These are phyloP conservation scores for Pogonocichla stellata DNA, from an alignment of 2,113 vertebrate genomes.

Conservation along the genomic window DNA sequence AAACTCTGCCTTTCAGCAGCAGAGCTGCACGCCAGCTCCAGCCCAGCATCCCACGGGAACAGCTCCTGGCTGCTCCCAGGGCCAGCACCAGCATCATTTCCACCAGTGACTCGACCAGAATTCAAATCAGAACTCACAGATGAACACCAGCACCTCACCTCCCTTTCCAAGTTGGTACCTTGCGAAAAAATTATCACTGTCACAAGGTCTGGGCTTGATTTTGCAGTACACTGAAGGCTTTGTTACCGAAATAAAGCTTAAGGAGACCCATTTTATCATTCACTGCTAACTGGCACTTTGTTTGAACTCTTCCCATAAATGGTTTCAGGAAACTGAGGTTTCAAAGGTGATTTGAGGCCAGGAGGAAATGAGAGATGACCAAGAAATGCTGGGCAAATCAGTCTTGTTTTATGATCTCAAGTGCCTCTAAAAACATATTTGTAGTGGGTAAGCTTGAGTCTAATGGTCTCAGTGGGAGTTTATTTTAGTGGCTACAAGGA, in stretches of 20 bases:
- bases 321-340: background rate
- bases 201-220: background rate
- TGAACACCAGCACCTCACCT: background rate
- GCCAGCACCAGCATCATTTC: background rate
- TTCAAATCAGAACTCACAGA: background rate
- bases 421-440: background rate
- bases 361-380: background rate
- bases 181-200: background rate
- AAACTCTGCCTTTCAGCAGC: background rate
- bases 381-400: background rate
- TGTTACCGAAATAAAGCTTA: background rate
- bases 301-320: background rate
- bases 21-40: rapidly evolving
- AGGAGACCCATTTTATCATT: background rate
- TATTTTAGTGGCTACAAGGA: background rate
- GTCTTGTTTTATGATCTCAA: background rate
- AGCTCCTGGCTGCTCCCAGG: background rate
- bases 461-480: background rate
- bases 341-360: background rate
- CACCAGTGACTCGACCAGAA: background rate
- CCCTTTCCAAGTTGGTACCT: background rate
- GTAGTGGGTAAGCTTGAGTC: background rate
- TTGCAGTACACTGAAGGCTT: background rate
- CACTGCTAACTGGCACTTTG: background rate
- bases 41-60: background rate